These are phyloP conservation scores for Paedocypris micromegethes DNA, from an alignment of 2,797 vertebrate genomes.

Conservation along the genomic window DNA sequence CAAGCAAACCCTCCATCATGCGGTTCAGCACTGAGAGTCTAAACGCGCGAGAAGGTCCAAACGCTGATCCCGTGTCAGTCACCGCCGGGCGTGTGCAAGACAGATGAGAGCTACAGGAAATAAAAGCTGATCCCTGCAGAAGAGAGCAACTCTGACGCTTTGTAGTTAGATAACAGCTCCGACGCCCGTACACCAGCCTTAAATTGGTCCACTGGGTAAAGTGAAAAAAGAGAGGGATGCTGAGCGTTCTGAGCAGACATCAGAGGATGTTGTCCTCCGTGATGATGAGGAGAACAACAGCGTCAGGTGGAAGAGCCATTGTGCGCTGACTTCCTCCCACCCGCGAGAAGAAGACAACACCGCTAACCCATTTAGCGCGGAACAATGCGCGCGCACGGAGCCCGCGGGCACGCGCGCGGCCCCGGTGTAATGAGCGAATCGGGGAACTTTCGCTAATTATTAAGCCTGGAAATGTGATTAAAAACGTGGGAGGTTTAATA, in stretches of 20 bases:
- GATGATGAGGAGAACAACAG: slow-evolving; percentile 13
- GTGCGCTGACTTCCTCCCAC: slow-evolving; percentile 28
- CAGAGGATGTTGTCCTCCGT: slow-evolving; percentile 20
- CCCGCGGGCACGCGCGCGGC: too few relatives aligned
- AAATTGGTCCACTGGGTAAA: slow-evolving; percentile 37
- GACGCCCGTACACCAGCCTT: slow-evolving; percentile 20
- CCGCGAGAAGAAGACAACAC: not conserved
- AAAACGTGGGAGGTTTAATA: too few relatives aligned
- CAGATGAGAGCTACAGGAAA: slow-evolving; percentile 12
- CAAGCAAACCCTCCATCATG: too few relatives aligned
- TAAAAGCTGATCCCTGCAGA: slow-evolving; percentile 33
- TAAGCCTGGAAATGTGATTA: too few relatives aligned
- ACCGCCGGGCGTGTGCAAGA: not conserved
- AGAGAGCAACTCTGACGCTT: slow-evolving; percentile 19
- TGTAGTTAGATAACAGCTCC: slow-evolving; percentile 17
- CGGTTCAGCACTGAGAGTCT: too few relatives aligned
- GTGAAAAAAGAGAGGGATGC: slow-evolving; percentile 12
- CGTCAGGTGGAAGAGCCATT: slow-evolving; percentile 15
- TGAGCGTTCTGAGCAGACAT: slow-evolving; percentile 25
- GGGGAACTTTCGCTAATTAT: too few relatives aligned
- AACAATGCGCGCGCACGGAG: not conserved
- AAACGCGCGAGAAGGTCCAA: too few relatives aligned
- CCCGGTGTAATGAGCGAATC: too few relatives aligned
- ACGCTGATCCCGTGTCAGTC: not conserved
- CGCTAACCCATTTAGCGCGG: slow-evolving; percentile 9